These are phyloP conservation scores for Adineta ricciae DNA, from an alignment of 2,888 invertebrate species.

Conservation along the genomic window DNA sequence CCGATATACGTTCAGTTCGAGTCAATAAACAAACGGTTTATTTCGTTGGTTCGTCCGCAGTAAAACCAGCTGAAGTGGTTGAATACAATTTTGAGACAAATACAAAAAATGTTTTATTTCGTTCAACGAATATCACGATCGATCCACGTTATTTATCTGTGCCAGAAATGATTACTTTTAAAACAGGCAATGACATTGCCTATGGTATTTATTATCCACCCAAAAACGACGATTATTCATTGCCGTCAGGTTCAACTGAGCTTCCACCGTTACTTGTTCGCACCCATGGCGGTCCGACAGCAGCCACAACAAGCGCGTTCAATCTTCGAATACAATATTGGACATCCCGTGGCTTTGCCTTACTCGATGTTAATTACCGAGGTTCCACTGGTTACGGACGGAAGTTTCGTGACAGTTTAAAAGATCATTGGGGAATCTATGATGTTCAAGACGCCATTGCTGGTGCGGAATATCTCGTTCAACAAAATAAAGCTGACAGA, in stretches of 20 bases:
- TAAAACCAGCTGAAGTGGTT: background rate
- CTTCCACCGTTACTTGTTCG: slow-evolving; percentile 49
- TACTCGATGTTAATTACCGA: slow-evolving; percentile 51
- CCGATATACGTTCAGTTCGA: background rate
- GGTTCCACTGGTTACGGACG: slow-evolving; percentile 51
- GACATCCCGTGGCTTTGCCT: slow-evolving; percentile 50
- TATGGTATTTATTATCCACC: slow-evolving; percentile 47
- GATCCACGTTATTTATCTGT: slow-evolving; percentile 45
- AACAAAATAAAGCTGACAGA: slow-evolving; percentile 41
- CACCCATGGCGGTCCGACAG: slow-evolving; percentile 52
- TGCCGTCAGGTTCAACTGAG: slow-evolving; percentile 37
- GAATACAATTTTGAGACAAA: background rate
- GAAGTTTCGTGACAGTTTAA: slow-evolving; percentile 44
- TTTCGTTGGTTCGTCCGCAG: background rate
- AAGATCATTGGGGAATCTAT: slow-evolving; percentile 46
- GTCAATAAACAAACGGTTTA: background rate
- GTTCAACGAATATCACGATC: slow-evolving; percentile 35
- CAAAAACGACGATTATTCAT: slow-evolving; percentile 44
- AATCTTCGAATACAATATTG: slow-evolving; percentile 48
- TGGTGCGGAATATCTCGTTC: slow-evolving; percentile 44
- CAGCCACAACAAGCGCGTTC: slow-evolving; percentile 39
- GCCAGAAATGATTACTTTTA: slow-evolving; percentile 45
- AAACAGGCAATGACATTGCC: slow-evolving; percentile 39
- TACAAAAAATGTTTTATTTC: background rate
- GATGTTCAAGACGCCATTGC: slow-evolving; percentile 50